Base-by-base conservation (phyloP, 2,113 vertebrate species). In the Setophaga petechia region DNA sequence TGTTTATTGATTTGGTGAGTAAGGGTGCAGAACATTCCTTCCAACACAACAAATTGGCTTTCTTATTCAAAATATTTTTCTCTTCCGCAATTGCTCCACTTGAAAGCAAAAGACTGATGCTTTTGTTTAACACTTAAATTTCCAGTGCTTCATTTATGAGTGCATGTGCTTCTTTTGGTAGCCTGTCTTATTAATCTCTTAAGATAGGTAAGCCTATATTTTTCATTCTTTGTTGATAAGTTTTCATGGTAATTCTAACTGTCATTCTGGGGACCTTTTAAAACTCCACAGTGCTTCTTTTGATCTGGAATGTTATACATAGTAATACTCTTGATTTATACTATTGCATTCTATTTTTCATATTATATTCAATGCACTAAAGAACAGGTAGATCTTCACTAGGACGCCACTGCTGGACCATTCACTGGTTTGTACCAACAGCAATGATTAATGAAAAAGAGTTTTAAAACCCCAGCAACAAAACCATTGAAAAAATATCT, bases 401-500 rank as follows among this genome's bases (percentile, higher is more conserved):
- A 37, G 25, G 28, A 39, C 44, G 52, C 9, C 22, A n/a, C 35
- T 52, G 15, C 24, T 46, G 52, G 21, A 35, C 31, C 5, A 66
- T 57, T 18, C 25, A 61, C 7, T 30, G 52, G 17, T 54, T 54
- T 54, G n/a, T 27, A 84, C 43, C 7, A 62, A 46, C 4, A 54
- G 33, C 16, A 84, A 13, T 15, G 12, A 47, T 31, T 43, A 63
- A 47, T 3, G 13, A 55, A 87, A 86, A 33, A 5, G 5, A 46
- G 3, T 35, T 72, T 72, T 35, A 57, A 84, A 77, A 13, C 2
- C 8, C 9, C 19, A 43, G 11, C 5, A 90, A 18, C 6, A 62
- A 61, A 66, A 20, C 0, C 3, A 10, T 10, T 11, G 28, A 47
- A 37, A 75, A 78, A 77, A 51, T 2, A 1, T 8, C 4, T 2